Base-by-base conservation (phyloP, 2,113 vertebrate genomes). In the Pygoscelis antarcticus region DNA sequence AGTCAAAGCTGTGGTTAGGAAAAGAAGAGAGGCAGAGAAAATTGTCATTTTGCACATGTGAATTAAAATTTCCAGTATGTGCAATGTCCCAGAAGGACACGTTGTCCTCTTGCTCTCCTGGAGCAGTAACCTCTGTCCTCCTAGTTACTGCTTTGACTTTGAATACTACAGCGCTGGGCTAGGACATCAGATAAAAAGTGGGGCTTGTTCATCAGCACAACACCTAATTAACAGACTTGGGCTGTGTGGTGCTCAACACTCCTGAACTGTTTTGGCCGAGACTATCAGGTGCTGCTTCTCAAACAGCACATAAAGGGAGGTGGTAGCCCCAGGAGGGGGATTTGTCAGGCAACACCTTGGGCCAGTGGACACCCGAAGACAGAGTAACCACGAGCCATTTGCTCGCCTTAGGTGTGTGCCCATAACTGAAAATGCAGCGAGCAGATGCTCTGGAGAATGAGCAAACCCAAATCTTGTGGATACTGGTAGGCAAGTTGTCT, bases 1-100 rank as follows among this genome's bases (percentile, higher is more conserved):
- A 71, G 68, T 40, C 20, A 87, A 93, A 91, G 38, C 52, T 93
- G 16, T 82, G 49, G 82, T 85, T 88, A 55, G 54, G 52, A 61
- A 46, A 51, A 55, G 21, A 20, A 29, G 19, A 42, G 52, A 84
- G 46, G 16, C 19, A 30, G 16, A 76, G 21, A 80, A 74, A 83
- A 64, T 29, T 29, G 22, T 38, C 16, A 4, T 51, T 79, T 79
- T 89, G 22, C 17, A 9, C 17, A 7, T 6, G 19, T 12, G 42
- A 49, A 64, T 77, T 69, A 19, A 83, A 49, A 32, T 62, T 89
- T 66, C 68, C 3, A 6, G 49, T 32, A 32, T 44, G 34, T 60
- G 57, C 9, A 4, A 0, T 29, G n/a, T 58, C 42, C 15, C 29
- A 54, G 32, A 80, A 77, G 72, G n/a, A 84, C 49, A 29, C 0